Evolutionary conservation across 2,888 invertebrate genomes (phyloP).

Genomic region (Marasmarcha lunaedactyla): DNA sequence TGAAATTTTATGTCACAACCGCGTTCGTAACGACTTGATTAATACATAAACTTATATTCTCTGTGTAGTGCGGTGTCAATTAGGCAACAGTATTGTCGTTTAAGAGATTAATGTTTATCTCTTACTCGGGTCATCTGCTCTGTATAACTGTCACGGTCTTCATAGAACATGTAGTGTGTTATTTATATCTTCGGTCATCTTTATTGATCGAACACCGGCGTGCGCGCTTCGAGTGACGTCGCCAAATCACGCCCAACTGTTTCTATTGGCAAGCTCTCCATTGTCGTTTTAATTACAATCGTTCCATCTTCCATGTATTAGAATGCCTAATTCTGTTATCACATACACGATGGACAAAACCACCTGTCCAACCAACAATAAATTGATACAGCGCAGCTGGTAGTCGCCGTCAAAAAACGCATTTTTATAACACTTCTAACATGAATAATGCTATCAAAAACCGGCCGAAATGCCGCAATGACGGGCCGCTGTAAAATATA

Average conservation of each 20-base stretch:
- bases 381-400: slow-evolving; percentile 44
- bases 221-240: slow-evolving; percentile 21
- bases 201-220: slow-evolving; percentile 46
- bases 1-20: not conserved
- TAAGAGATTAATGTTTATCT: slow-evolving; percentile 5
- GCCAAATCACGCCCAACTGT: slow-evolving; percentile 46
- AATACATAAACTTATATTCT: not conserved
- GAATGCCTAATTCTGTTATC: slow-evolving; percentile 15
- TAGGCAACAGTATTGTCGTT: not conserved
- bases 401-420: slow-evolving; percentile 47
- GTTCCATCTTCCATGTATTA: slow-evolving; percentile 27
- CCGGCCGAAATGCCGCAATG: slow-evolving; percentile 48
- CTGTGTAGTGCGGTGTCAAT: not conserved
- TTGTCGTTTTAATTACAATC: slow-evolving; percentile 30
- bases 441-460: slow-evolving; percentile 60
- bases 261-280: slow-evolving; percentile 45
- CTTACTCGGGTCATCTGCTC: not conserved
- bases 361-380: slow-evolving; percentile 51
- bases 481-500: slow-evolving; percentile 53
- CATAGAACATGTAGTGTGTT: slow-evolving; percentile 28
- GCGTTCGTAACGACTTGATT: not conserved
- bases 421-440: slow-evolving; percentile 52
- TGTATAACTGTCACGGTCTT: slow-evolving; percentile 28
- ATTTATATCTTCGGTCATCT: slow-evolving; percentile 34
- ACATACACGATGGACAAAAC: slow-evolving; percentile 19